phyloP scores from a whole-genome alignment of 92 coral and sea anemone genomes.

The Palythoa caribaeorum region DNA sequence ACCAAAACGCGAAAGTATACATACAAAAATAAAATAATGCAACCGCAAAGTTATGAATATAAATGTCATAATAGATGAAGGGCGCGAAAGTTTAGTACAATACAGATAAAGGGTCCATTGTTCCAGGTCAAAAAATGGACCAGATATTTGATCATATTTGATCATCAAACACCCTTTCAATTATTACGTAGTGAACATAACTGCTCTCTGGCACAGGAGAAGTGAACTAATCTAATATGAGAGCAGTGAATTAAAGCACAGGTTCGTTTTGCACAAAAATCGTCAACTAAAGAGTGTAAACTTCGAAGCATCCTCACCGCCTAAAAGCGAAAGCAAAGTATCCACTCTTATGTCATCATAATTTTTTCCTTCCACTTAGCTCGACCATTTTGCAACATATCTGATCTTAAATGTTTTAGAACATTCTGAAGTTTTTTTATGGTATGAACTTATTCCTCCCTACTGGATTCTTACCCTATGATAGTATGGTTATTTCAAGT shows the following conservation, averaged over 20 bases:
- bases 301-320: too few relatives aligned
- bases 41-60: too few relatives aligned
- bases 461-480: conserved; percentile 21
- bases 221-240: conserved; percentile 51
- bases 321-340: too few relatives aligned
- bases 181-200: conserved; percentile 48
- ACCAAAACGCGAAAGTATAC: neutral
- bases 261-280: conserved; percentile 34
- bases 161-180: conserved; percentile 43
- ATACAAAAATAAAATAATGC: too few relatives aligned
- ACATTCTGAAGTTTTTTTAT: neutral
- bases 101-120: too few relatives aligned
- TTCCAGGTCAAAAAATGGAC: too few relatives aligned
- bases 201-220: neutral
- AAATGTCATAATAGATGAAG: too few relatives aligned
- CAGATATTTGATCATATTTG: too few relatives aligned
- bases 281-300: conserved; percentile 5
- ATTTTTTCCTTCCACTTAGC: conserved; percentile 1
- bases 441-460: conserved; percentile 2
- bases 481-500: conserved; percentile 16
- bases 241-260: too few relatives aligned
- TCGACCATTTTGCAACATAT: conserved; percentile 26
- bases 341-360: too few relatives aligned
- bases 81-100: too few relatives aligned
- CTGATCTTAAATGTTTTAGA: conserved; percentile 27